A percentile compares a stretch with the other conserved stretches of the same genome.
Evolutionary conservation across 2,797 vertebrate genomes (phyloP).

Genomic region (Kryptolebias ocellatus): DNA sequence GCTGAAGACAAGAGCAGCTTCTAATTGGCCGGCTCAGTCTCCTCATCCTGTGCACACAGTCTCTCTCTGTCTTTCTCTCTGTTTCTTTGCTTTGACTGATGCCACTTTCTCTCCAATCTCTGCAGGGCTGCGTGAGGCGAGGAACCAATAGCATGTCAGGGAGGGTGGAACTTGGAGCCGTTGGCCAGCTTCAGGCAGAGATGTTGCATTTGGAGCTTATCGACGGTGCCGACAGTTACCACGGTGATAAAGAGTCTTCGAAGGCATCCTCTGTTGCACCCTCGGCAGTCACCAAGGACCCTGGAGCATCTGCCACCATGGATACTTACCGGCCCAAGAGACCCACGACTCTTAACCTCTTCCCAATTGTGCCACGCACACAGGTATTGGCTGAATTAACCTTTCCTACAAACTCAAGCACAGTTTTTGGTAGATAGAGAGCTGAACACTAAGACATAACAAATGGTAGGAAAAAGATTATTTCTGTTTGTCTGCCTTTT

Average conservation of each 20-base stretch:
- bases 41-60: constrained; percentile 56
- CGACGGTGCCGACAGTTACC: constrained; percentile 87
- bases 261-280: constrained; percentile 75
- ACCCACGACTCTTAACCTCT: constrained; percentile 96
- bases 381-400: constrained; percentile 82
- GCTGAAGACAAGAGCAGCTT: constrained; percentile 54
- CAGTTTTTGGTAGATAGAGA: constrained; percentile 15
- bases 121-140: constrained; percentile 86
- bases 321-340: constrained; percentile 93
- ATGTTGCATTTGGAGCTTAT: constrained; percentile 96
- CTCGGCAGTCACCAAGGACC: constrained; percentile 65
- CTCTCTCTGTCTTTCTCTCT: constrained; percentile 16
- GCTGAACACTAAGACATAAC: constrained; percentile 18
- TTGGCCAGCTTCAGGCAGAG: constrained; percentile 90
- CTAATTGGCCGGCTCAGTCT: constrained; percentile 71
- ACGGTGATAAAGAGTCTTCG: constrained; percentile 73
- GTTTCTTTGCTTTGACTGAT: constrained; percentile 56
- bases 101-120: constrained; percentile 63
- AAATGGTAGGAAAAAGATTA: background rate
- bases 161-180: constrained; percentile 84
- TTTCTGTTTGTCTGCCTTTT: constrained; percentile 4
- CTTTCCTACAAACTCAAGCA: constrained; percentile 4
- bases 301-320: constrained; percentile 80
- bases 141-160: constrained; percentile 81
- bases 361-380: constrained; percentile 93